Base-by-base conservation (phyloP, 2,797 vertebrate species). In the Tragelaphus oryx region DNA sequence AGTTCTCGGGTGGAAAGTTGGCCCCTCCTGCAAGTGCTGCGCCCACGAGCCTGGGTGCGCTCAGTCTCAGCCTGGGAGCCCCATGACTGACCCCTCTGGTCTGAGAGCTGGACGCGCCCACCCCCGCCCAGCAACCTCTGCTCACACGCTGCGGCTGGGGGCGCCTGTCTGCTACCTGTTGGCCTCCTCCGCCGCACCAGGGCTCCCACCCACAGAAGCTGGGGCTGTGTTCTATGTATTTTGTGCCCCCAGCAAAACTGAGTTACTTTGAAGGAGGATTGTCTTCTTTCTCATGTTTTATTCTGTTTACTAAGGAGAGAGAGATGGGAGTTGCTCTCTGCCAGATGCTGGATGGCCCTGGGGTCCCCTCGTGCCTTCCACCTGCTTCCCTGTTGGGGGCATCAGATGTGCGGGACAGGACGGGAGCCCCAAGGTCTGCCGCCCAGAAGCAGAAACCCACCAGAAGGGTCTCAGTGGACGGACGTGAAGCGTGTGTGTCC, bases 401-500 rank as follows among this genome's bases (percentile, higher is more conserved):
- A 24, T 5, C 0, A 1, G 80, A 46, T 9, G 60, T 33, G n/a
- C 2, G 2, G 12, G 68, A 33, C 5, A 1, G 18, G 76, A 11
- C 4, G 4, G 3, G 11, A 3, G 85, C n/a, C 46, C n/a, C 13
- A 48, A 2, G 46, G 57, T 30, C 48, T 3, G 17, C 44, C 14
- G n/a, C 37, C 12, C 57, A 26, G 91, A 30, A 44, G 74, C 59
- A 41, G 18, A 75, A 22, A 6, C 22, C 68, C 33, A 13, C 22
- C 14, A 57, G 57, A 48, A 59, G 50, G 1, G 10, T 60, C 52
- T 92, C 94, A 68, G 65, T n/a, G 65, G 95, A 89, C 37, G 41
- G 90, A 80, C 48, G n/a, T 93, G 91, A 93, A 17, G 92, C 44
- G 41, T 81, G 95, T 88, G 95, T 87, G 59, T 80, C 55, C 83